These are phyloP conservation scores for Hippopotamus amphibius DNA, from an alignment of 2,113 vertebrate genomes.

Conservation along the genomic window DNA sequence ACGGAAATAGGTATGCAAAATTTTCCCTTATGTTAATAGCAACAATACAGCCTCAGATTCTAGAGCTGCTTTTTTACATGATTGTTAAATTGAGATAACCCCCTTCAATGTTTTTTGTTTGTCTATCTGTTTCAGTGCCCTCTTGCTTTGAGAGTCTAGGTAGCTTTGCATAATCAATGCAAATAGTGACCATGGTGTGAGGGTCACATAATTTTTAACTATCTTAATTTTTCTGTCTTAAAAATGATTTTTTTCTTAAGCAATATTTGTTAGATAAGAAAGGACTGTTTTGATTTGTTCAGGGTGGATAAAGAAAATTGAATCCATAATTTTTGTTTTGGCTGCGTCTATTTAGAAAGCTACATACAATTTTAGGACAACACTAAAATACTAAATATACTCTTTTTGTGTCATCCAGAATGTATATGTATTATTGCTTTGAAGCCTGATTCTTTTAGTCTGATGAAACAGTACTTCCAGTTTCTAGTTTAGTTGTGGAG, in stretches of 20 bases:
- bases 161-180: neutral
- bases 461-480: neutral
- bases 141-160: neutral
- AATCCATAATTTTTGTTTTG: neutral
- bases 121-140: neutral
- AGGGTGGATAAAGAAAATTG: neutral
- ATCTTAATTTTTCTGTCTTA: constrained; percentile 42
- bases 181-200: neutral
- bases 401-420: neutral
- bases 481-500: neutral
- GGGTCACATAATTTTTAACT: constrained; percentile 28
- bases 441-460: neutral
- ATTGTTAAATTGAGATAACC: constrained; percentile 2
- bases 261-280: neutral
- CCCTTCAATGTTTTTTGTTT: neutral
- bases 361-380: constrained; percentile 3
- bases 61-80: neutral
- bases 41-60: neutral
- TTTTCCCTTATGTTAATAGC: neutral
- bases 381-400: neutral
- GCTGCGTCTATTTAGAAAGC: constrained; percentile 33
- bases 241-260: constrained; percentile 2
- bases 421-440: neutral
- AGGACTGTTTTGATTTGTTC: constrained; percentile 24
- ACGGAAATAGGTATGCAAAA: constrained; percentile 41